Evolutionary conservation across 2,888 invertebrate genomes (phyloP).

Genomic region (Atrina japonica): DNA sequence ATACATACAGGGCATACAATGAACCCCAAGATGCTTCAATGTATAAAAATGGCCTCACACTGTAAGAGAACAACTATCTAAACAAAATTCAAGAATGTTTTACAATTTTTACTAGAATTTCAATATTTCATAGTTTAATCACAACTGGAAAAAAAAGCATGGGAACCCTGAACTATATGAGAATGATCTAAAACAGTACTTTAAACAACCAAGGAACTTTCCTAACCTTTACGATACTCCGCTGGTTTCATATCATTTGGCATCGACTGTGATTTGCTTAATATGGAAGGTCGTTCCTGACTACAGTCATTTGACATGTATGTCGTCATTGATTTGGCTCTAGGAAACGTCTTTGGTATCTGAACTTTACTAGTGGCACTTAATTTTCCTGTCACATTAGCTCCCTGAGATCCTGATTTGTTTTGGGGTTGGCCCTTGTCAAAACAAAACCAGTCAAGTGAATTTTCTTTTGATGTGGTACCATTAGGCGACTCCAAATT

Average conservation of each 20-base stretch:
- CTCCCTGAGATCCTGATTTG: background rate
- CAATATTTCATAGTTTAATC: too few species aligned
- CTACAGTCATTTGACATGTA: slow-evolving; percentile 23
- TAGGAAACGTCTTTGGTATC: slow-evolving; percentile 65
- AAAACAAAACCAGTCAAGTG: slow-evolving; percentile 25
- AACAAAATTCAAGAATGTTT: too few species aligned
- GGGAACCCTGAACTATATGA: background rate
- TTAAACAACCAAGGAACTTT: background rate
- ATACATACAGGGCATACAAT: too few species aligned
- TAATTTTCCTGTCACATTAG: slow-evolving; percentile 36
- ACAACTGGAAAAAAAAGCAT: too few species aligned
- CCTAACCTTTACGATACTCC: slow-evolving; percentile 68
- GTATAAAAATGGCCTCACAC: too few species aligned
- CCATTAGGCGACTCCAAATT: background rate
- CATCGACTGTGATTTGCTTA: slow-evolving; percentile 65
- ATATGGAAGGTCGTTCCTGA: slow-evolving; percentile 20
- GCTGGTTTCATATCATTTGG: slow-evolving; percentile 68
- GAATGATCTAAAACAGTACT: background rate
- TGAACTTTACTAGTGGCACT: too few species aligned
- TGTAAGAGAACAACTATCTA: too few species aligned
- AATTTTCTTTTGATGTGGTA: background rate
- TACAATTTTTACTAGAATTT: too few species aligned
- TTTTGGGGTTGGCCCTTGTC: background rate
- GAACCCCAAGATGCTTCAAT: too few species aligned
- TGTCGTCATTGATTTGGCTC: slow-evolving; percentile 48